phyloP scores from a whole-genome alignment of 2,888 invertebrate genomes.

The Torymus tubicola region DNA sequence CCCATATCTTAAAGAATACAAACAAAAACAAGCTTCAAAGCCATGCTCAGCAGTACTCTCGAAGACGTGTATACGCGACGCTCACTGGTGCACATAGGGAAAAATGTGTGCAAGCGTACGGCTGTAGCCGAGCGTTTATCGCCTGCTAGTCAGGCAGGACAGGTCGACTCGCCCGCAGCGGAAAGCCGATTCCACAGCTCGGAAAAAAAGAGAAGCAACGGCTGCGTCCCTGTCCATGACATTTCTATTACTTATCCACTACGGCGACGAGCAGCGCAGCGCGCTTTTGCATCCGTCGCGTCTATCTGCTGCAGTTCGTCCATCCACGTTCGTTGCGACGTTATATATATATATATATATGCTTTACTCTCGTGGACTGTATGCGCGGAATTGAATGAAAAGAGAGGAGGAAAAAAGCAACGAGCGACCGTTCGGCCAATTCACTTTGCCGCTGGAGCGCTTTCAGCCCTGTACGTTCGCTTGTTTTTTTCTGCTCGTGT shows the following conservation, averaged over 20 bases:
- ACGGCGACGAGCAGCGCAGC: slow-evolving; percentile 6
- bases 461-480: not conserved
- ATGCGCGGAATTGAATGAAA: not conserved
- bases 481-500: not conserved
- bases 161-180: not conserved
- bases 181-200: slow-evolving; percentile 24
- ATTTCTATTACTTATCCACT: slow-evolving; percentile 66
- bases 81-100: no score
- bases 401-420: not conserved
- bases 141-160: not conserved
- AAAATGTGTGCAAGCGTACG: no score
- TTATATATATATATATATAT: not conserved
- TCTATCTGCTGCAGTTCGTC: slow-evolving; percentile 9
- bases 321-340: no score
- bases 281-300: slow-evolving; percentile 29
- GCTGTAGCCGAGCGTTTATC: no score
- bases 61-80: no score
- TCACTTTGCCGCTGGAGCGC: slow-evolving; percentile 15
- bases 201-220: slow-evolving; percentile 32
- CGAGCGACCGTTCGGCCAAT: not conserved
- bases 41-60: no score
- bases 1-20: no score
- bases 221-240: slow-evolving; percentile 62
- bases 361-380: slow-evolving; percentile 10
- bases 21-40: no score